Evolutionary conservation across 2,888 invertebrate species (phyloP).

Genomic region (Parnassius apollo): DNA sequence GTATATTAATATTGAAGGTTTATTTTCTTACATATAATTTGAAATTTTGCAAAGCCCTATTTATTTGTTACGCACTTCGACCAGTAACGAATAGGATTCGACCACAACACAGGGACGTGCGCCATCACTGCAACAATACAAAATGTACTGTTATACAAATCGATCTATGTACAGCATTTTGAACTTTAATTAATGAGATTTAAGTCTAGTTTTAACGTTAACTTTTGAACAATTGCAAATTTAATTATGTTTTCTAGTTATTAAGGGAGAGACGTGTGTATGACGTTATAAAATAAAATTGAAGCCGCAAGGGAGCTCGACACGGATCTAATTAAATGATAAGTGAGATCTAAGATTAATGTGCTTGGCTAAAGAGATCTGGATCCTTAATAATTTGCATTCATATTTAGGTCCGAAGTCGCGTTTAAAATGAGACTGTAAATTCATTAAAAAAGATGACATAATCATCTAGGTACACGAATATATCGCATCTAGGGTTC

Average conservation of each 20-base stretch:
- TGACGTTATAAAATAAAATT: slow-evolving; percentile 81
- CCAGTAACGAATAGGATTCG: slow-evolving; percentile 62
- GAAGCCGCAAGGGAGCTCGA: slow-evolving; percentile 72
- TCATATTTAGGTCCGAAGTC: slow-evolving; percentile 40
- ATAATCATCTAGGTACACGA: too few species aligned
- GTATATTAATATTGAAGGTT: too few species aligned
- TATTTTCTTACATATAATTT: slow-evolving; percentile 1
- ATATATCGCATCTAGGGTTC: too few species aligned
- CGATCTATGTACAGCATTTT: slow-evolving; percentile 2
- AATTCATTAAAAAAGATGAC: background rate
- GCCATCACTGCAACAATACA: slow-evolving; percentile 47
- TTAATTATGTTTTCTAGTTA: slow-evolving; percentile 47
- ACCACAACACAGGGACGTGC: slow-evolving; percentile 53
- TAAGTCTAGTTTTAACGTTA: slow-evolving; percentile 4
- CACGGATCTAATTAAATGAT: slow-evolving; percentile 80
- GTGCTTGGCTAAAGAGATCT: slow-evolving; percentile 61
- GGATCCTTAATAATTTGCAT: slow-evolving; percentile 49
- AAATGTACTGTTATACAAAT: slow-evolving; percentile 35
- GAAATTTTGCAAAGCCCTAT: slow-evolving; percentile 52
- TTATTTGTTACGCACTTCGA: slow-evolving; percentile 67
- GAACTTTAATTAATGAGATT: background rate
- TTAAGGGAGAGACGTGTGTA: slow-evolving; percentile 75
- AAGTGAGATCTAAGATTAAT: slow-evolving; percentile 77
- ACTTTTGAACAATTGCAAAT: slow-evolving; percentile 22
- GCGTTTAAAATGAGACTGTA: slow-evolving; percentile 27